A percentile compares a stretch with the other conserved stretches of the same genome.
Conservation (phyloP, 2,888 invertebrate genomes). For the Seira musarum region DNA sequence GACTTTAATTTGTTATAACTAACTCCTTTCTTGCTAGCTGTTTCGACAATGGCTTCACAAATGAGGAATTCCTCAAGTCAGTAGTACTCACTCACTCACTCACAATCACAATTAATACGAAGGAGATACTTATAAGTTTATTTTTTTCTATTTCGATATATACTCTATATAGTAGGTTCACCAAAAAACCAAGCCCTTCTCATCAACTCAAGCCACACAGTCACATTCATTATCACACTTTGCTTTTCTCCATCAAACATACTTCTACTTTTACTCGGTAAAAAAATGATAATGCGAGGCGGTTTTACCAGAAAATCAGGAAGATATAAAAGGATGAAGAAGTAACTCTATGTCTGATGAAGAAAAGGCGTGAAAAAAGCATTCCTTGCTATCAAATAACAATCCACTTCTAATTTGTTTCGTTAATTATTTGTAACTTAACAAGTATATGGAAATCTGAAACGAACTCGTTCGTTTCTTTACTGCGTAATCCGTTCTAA, state of each 20-base stretch:
- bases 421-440: slow-evolving; percentile 31
- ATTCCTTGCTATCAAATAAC: slow-evolving; percentile 37
- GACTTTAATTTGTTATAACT: slow-evolving; percentile 52
- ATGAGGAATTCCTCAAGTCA: neutral
- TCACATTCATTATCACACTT: slow-evolving; percentile 39
- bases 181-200: neutral
- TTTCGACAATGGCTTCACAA: slow-evolving; percentile 16
- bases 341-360: neutral
- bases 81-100: too few relatives aligned
- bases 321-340: slow-evolving; percentile 28
- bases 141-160: neutral
- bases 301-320: slow-evolving; percentile 32
- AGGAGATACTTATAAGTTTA: neutral
- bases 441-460: neutral
- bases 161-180: neutral
- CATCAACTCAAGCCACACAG: slow-evolving; percentile 36
- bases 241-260: neutral
- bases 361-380: slow-evolving; percentile 36
- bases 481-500: neutral
- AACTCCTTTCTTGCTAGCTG: slow-evolving; percentile 34
- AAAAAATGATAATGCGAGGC: neutral
- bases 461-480: neutral
- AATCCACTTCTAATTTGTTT: slow-evolving; percentile 45
- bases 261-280: neutral
- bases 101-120: too few relatives aligned